Percentiles rank a stretch among this genome's conserved stretches.
Evolutionary conservation across 2,113 vertebrate species (phyloP).

Genomic region (Osmerus mordax): DNA sequence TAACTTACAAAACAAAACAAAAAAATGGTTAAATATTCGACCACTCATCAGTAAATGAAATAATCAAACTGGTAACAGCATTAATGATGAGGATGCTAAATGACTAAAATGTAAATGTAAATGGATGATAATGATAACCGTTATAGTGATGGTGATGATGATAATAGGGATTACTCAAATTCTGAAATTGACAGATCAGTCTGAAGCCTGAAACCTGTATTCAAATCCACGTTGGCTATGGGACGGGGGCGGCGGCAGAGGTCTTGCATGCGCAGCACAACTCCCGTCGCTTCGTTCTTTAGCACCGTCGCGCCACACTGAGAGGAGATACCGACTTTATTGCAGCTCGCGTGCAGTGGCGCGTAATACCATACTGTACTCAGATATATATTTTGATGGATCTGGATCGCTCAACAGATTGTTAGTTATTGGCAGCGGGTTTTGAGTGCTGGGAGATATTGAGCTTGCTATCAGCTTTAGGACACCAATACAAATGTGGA

Average conservation of each 20-base stretch:
- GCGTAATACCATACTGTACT: neutral
- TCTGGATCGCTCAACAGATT: neutral
- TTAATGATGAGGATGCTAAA: neutral
- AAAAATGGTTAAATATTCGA: too few species aligned
- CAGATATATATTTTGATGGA: neutral
- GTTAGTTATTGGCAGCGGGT: neutral
- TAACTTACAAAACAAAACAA: too few species aligned
- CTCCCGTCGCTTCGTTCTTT: conserved; percentile 3
- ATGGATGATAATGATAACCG: neutral
- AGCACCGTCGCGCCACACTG: conserved; percentile 1
- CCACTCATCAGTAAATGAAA: neutral
- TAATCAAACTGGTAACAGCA: neutral
- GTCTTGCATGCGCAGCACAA: conserved; percentile 2
- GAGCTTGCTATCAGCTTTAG: neutral
- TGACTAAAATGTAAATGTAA: too few species aligned
- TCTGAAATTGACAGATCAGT: too few species aligned
- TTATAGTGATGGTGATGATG: neutral
- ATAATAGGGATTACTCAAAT: neutral
- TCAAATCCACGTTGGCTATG: neutral
- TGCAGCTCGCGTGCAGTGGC: neutral
- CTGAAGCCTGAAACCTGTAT: neutral
- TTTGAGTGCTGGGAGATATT: neutral
- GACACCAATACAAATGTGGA: conserved; percentile 43
- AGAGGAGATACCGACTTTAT: neutral
- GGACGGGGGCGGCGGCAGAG: neutral